Evolutionary conservation across 2,113 vertebrate genomes (phyloP).

Genomic region (Clarias macrocephalus): DNA sequence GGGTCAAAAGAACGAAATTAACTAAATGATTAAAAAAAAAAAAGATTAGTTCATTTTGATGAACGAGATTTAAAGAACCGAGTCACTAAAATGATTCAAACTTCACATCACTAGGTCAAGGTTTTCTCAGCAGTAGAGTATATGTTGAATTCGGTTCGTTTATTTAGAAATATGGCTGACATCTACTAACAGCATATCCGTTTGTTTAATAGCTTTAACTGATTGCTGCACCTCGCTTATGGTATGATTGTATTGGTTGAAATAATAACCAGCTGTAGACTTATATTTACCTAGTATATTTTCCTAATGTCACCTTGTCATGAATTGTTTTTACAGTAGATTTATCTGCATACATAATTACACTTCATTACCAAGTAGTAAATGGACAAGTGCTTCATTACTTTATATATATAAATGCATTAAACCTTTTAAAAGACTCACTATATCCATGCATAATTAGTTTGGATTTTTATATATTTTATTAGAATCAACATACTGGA

Average conservation of each 20-base stretch:
- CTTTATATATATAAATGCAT: neutral
- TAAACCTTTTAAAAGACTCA: neutral
- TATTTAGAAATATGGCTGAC: neutral
- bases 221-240: slow-evolving; percentile 5
- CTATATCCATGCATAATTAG: slow-evolving; percentile 15
- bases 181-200: too few relatives aligned
- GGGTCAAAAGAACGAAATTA: too few relatives aligned
- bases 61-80: too few relatives aligned
- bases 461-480: slow-evolving; percentile 1
- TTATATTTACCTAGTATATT: neutral
- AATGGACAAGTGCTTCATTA: neutral
- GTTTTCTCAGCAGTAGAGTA: neutral
- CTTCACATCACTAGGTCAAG: too few relatives aligned
- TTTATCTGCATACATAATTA: too few relatives aligned
- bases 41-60: too few relatives aligned
- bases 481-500: slow-evolving; percentile 19
- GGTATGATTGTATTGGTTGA: neutral
- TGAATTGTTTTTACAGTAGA: too few relatives aligned
- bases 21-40: too few relatives aligned
- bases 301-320: too few relatives aligned
- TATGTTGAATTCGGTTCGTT: neutral
- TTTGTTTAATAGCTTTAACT: neutral
- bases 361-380: too few relatives aligned
- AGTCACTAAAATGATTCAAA: too few relatives aligned
- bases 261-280: neutral